Conservation (phyloP, 2,113 vertebrate species). For the Gambusia affinis region DNA sequence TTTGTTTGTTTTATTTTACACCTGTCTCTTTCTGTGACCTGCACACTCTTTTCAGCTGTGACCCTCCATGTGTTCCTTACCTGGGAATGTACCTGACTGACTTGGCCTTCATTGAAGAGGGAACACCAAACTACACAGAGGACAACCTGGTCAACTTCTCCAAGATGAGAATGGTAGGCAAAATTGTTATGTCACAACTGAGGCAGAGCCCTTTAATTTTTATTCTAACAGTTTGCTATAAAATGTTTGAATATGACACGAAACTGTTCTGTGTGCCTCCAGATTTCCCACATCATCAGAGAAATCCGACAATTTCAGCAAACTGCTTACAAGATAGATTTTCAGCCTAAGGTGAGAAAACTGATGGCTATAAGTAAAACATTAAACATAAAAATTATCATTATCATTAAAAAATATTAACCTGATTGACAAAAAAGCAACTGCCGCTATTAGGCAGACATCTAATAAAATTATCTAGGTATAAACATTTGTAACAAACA, state of each 20-base stretch:
- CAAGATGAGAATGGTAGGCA: conserved; percentile 93
- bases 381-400: too few species aligned
- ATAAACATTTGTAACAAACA: too few species aligned
- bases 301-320: conserved; percentile 99
- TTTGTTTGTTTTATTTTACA: not conserved
- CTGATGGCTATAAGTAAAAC: too few species aligned
- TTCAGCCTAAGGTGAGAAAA: conserved; percentile 89
- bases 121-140: conserved; percentile 96
- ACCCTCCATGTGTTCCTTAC: conserved; percentile 97
- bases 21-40: not conserved
- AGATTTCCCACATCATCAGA: conserved; percentile 98
- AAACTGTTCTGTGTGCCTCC: not conserved
- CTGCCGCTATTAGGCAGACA: too few species aligned
- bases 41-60: conserved; percentile 82
- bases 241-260: not conserved
- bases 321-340: conserved; percentile 96
- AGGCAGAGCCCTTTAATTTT: too few species aligned
- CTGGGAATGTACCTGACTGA: conserved; percentile 99
- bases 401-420: not conserved
- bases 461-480: too few species aligned
- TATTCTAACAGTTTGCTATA: not conserved
- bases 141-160: conserved; percentile 98
- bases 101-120: conserved; percentile 98
- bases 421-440: too few species aligned
- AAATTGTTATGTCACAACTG: not conserved